A percentile compares a stretch with the other conserved stretches of the same genome.
phyloP scores from a whole-genome alignment of 2,113 vertebrate species.

The Campylorhamphus procurvoides region DNA sequence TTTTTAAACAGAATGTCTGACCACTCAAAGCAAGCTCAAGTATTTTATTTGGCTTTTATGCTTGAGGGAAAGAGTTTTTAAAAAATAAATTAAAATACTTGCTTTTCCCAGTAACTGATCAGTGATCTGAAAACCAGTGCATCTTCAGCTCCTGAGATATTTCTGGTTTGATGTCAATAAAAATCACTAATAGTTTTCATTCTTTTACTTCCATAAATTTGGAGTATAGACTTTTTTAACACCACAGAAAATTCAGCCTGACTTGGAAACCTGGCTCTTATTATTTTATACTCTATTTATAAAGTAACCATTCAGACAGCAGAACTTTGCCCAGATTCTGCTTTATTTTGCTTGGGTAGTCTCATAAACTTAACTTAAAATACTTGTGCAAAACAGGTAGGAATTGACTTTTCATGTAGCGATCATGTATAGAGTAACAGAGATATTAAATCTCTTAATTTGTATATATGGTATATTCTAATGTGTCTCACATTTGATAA shows the following conservation, averaged over 20 bases:
- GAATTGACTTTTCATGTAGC: neutral
- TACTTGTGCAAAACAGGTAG: neutral
- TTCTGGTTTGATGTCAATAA: neutral
- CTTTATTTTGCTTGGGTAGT: neutral
- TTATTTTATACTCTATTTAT: neutral
- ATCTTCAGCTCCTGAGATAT: neutral
- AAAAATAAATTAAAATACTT: neutral
- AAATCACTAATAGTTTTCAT: neutral
- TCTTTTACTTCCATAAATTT: neutral
- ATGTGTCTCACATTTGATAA: conserved; percentile 77
- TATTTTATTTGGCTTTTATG: conserved; percentile 44
- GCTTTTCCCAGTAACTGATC: neutral
- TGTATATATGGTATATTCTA: conserved; percentile 58
- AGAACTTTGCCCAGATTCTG: neutral
- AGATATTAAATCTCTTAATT: conserved; percentile 34
- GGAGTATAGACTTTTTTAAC: neutral
- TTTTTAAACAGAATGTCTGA: conserved; percentile 3
- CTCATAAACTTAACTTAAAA: neutral
- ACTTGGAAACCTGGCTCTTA: neutral
- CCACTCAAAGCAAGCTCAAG: neutral
- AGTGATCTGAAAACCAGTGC: neutral
- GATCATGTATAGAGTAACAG: conserved; percentile 24
- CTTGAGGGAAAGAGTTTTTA: neutral
- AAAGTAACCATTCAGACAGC: neutral
- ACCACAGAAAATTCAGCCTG: neutral